Base-by-base conservation (phyloP, 2,888 invertebrate species). In the Hoplodrina blanda region DNA sequence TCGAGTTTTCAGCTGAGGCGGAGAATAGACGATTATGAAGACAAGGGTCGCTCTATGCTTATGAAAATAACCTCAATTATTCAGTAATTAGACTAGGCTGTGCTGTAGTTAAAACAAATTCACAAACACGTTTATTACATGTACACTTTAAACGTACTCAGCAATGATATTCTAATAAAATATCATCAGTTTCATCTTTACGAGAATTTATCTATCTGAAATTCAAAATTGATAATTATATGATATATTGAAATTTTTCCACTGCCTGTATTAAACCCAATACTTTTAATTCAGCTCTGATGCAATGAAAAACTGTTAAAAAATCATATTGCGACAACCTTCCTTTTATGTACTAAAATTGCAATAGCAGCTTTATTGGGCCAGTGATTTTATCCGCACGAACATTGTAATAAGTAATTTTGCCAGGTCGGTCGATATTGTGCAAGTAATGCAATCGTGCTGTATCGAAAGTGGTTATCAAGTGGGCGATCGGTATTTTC, bases 401-500 rank as follows among this genome's bases (percentile, higher is more conserved):
- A 84, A 86, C 82, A 83, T 83, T 83, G 77, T 88, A 85, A 82
- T 87, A 88, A 85, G 86, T 88, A 84, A 85, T 89, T 88, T 88
- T 71, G 82, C 82, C 78, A 80, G 82, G 78, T 83, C 83, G 84
- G 85, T 89, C 87, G 82, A 87, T 87, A 86, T 82, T 85, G 86
- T 87, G 85, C 85, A 87, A 87, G 86, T 87, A 83, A 86, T 85
- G 89, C 90, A 90, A 90, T 90, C 87, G 88, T 88, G 88, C 84
- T 83, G 84, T 87, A 90, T 90, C 81, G 88, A 90, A 90, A 91
- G 89, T 87, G 83, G 90, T 90, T 92, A 93, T 92, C 91, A 87
- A 89, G 88, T 89, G 88, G 86, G 88, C 91, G 89, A 92, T 92
- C 92, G 89, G 91, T 91, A 90, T 91, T 93, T 91, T 92, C 91